These are phyloP conservation scores for Cetoscarus ocellatus DNA, from an alignment of 2,797 vertebrate genomes.

Conservation along the genomic window DNA sequence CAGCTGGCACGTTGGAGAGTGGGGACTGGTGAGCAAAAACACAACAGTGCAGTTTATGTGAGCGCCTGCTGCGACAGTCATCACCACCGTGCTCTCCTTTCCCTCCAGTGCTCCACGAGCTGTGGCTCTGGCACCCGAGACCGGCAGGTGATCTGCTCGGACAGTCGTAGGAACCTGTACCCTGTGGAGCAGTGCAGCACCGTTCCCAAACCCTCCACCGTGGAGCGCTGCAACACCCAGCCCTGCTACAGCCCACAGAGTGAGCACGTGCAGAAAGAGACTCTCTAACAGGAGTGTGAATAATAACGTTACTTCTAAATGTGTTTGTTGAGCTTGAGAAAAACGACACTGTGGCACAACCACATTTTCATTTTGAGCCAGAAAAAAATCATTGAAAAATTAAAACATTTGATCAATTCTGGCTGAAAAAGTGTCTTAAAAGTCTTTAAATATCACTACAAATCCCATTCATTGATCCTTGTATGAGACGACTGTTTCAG, in stretches of 20 bases:
- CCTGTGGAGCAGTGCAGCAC: slow-evolving; percentile 81
- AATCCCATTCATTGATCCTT: no score
- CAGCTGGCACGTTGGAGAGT: slow-evolving; percentile 90
- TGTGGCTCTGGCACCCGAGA: slow-evolving; percentile 89
- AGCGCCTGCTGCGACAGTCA: not conserved
- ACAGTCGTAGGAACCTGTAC: slow-evolving; percentile 84
- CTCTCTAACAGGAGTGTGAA: not conserved
- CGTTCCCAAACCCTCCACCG: slow-evolving; percentile 81
- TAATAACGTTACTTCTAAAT: no score
- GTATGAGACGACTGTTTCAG: no score
- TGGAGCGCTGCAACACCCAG: slow-evolving; percentile 92
- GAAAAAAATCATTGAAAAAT: no score
- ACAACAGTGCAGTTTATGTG: not conserved
- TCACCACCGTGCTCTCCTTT: not conserved
- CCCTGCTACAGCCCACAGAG: slow-evolving; percentile 89
- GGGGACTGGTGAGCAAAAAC: slow-evolving; percentile 90
- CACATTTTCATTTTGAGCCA: no score
- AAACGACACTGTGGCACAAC: no score
- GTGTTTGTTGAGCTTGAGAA: no score
- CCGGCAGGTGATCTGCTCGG: slow-evolving; percentile 92
- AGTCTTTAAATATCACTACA: no score
- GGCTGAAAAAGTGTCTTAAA: no score
- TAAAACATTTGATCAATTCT: no score
- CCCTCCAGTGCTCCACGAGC: slow-evolving; percentile 91
- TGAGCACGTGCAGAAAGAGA: slow-evolving; percentile 68